Base-by-base conservation (phyloP, 1,140 invertebrate genomes). In the Tetragnatha versicolor region DNA sequence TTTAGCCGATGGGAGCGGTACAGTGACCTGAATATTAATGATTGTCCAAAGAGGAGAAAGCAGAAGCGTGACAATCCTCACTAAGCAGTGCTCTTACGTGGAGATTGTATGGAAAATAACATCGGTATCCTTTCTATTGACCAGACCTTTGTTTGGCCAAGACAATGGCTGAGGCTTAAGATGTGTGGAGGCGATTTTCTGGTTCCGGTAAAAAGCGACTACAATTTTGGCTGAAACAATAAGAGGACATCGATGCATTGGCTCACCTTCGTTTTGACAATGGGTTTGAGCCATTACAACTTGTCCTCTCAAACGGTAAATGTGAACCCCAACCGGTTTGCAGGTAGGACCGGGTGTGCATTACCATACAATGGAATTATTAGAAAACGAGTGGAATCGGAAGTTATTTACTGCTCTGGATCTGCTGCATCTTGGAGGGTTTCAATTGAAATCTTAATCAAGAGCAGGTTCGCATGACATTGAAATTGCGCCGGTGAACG, bases 81-180 rank as follows among this genome's bases (percentile, higher is more conserved):
- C 20, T 47, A 33, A 68, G 31, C 27, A 33, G 7, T 39, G 42
- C 42, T 58, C 55, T 58, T 58, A 58, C 55, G 61, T 65, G 61
- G 61, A 65, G 35, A 65, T 65, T 42, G 33, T 65, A 65, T 42
- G 33, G 61, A 65, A 42, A n/a, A n/a, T n/a, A 65, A 42, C 37
- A 65, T 65, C 35, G 61, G 27, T 17, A 65, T 22, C 25, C 53
- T 60, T 60, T 31, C 37, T 45, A 25, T 45, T 72, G 49, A 69
- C 17, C 29, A 37, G 49, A 73, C 25, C 51, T 77, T 77, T 63
- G 61, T 76, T 77, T 25, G 25, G 9, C 6, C 37, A n/a, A 47
- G 39, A 77, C 73, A 77, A 77, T 77, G 33, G 73, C 60, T 10
- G 29, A 9, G 31, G 58, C 72, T 63, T 75, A 75, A 75, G 72